These are phyloP conservation scores for Esox niger DNA, from an alignment of 2,113 vertebrate genomes.

Conservation along the genomic window DNA sequence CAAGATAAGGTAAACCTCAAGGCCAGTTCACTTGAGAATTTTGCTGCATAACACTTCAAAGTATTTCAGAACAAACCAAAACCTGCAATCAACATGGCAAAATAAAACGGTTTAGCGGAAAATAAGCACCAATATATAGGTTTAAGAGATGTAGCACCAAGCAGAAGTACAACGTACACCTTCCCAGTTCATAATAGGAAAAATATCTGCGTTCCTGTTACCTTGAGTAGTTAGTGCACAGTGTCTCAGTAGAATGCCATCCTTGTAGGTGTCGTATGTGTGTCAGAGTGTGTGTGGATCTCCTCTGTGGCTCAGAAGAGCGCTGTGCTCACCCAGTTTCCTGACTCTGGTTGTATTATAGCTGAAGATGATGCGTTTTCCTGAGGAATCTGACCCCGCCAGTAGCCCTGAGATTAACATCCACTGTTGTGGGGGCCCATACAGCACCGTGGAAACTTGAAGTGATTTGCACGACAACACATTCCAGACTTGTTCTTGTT, in stretches of 20 bases:
- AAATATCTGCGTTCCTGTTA: conserved; percentile 32
- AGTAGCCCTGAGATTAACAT: no score
- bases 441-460: no score
- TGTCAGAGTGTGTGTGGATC: conserved; percentile 33
- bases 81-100: neutral
- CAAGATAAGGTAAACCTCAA: neutral
- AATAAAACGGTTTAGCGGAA: neutral
- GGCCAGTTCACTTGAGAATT: neutral
- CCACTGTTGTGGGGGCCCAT: no score
- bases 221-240: conserved; percentile 53
- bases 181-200: neutral
- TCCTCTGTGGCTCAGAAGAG: conserved; percentile 63
- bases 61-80: neutral
- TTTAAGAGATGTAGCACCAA: neutral
- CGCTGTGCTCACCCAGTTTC: conserved; percentile 67
- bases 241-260: conserved; percentile 67
- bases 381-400: conserved; percentile 72
- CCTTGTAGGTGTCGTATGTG: conserved; percentile 50
- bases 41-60: neutral
- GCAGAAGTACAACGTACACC: neutral
- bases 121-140: neutral
- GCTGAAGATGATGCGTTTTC: conserved; percentile 76
- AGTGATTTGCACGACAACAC: no score
- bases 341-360: conserved; percentile 66
- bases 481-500: no score